Evolutionary conservation across 1,140 invertebrate species (phyloP).

Genomic region (Drosophila repleta): DNA sequence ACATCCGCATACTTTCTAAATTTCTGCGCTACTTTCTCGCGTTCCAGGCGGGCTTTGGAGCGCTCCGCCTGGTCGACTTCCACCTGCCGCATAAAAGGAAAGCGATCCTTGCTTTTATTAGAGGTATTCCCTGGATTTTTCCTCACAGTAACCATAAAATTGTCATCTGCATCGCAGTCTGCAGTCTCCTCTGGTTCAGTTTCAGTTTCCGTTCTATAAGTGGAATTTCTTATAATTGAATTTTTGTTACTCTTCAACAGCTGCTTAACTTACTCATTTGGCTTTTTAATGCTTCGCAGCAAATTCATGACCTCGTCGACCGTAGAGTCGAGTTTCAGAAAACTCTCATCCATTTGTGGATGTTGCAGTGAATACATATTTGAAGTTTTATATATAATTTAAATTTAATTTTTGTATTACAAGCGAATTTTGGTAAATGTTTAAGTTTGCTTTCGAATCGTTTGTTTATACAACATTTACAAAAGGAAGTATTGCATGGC

Average conservation of each 20-base stretch:
- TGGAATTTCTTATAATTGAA: background rate
- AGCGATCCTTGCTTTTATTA: conserved; percentile 84
- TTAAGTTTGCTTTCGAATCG: background rate
- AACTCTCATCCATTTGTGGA: conserved; percentile 69
- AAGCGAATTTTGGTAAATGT: background rate
- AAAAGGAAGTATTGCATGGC: background rate
- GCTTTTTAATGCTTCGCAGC: conserved; percentile 50
- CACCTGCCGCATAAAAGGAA: conserved; percentile 89
- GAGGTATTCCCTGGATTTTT: conserved; percentile 77
- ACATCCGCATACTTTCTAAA: conserved; percentile 66
- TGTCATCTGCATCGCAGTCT: conserved; percentile 53
- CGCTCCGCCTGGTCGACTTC: conserved; percentile 89
- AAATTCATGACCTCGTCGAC: conserved; percentile 77
- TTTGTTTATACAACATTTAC: conserved; percentile 11
- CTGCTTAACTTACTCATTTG: conserved; percentile 39
- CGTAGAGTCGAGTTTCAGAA: conserved; percentile 65
- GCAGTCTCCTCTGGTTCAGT: background rate
- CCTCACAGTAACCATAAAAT: conserved; percentile 85
- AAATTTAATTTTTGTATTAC: background rate
- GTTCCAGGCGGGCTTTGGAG: conserved; percentile 87
- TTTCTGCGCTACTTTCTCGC: conserved; percentile 84
- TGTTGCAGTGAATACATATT: conserved; percentile 66
- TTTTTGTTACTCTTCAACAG: background rate
- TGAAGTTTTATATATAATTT: background rate
- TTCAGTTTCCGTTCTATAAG: conserved; percentile 27